Evolutionary conservation across 2,113 vertebrate genomes (phyloP).

Genomic region (Cygnus atratus): DNA sequence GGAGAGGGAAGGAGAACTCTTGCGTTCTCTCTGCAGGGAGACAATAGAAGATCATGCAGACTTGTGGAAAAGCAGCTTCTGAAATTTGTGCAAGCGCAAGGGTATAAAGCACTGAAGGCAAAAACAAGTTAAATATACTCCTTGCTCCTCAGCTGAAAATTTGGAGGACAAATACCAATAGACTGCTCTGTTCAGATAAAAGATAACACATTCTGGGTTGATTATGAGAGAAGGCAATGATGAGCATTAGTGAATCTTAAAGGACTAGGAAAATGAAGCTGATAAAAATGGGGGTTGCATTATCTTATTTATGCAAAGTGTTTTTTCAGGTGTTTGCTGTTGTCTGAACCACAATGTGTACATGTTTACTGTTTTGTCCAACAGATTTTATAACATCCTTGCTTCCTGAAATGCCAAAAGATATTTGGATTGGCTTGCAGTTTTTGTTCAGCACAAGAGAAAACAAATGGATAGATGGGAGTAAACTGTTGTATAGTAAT

Average conservation of each 20-base stretch:
- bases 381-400: conserved; percentile 92
- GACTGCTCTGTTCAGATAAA: background rate
- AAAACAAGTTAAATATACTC: background rate
- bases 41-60: background rate
- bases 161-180: background rate
- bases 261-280: background rate
- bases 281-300: background rate
- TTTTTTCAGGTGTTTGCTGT: background rate
- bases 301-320: background rate
- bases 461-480: conserved; percentile 83
- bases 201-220: background rate
- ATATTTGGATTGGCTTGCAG: conserved; percentile 90
- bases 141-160: background rate
- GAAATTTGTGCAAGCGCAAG: background rate
- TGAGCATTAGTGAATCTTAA: background rate
- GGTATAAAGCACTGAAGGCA: background rate
- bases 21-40: background rate
- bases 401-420: conserved; percentile 70
- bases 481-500: conserved; percentile 80
- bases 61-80: background rate
- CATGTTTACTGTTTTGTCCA: conserved; percentile 15
- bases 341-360: background rate
- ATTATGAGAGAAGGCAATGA: background rate
- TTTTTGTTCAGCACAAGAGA: conserved; percentile 52
- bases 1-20: background rate